Conservation (phyloP, 2,797 vertebrate species). For the Caiman crocodilus region DNA sequence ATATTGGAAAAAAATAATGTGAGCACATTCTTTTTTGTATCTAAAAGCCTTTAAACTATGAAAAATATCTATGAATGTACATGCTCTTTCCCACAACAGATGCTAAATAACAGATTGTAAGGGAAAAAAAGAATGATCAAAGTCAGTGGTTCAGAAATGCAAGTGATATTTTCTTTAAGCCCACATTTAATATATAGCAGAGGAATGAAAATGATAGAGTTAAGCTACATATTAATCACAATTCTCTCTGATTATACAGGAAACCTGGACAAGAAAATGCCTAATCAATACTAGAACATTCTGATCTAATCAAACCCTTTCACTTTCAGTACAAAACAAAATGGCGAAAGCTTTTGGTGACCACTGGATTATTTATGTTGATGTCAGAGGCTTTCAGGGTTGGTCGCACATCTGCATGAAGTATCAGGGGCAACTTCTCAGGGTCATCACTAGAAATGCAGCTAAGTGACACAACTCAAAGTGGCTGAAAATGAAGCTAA, state of each 20-base stretch:
- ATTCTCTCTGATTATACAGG: conserved; percentile 34
- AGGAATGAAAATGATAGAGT: conserved; percentile 55
- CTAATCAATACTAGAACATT: conserved; percentile 30
- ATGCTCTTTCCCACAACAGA: conserved; percentile 76
- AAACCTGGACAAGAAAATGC: conserved; percentile 50
- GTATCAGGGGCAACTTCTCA: neutral
- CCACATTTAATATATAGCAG: conserved; percentile 54
- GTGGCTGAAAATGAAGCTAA: neutral
- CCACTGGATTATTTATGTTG: neutral
- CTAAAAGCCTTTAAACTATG: conserved; percentile 58
- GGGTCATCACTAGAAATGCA: neutral
- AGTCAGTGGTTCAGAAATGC: conserved; percentile 65
- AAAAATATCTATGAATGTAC: conserved; percentile 64
- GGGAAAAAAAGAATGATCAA: conserved; percentile 67
- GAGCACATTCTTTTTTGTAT: conserved; percentile 56
- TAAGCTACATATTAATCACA: conserved; percentile 64
- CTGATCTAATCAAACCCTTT: conserved; percentile 47
- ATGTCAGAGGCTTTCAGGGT: neutral
- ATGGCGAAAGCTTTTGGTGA: neutral
- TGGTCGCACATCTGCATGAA: neutral
- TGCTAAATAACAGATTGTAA: conserved; percentile 77
- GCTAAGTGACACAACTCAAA: neutral
- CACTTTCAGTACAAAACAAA: neutral
- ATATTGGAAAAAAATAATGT: conserved; percentile 58
- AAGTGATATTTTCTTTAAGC: conserved; percentile 62